Base-by-base conservation (phyloP, 2,888 invertebrate genomes). In the Mayetiola destructor region DNA sequence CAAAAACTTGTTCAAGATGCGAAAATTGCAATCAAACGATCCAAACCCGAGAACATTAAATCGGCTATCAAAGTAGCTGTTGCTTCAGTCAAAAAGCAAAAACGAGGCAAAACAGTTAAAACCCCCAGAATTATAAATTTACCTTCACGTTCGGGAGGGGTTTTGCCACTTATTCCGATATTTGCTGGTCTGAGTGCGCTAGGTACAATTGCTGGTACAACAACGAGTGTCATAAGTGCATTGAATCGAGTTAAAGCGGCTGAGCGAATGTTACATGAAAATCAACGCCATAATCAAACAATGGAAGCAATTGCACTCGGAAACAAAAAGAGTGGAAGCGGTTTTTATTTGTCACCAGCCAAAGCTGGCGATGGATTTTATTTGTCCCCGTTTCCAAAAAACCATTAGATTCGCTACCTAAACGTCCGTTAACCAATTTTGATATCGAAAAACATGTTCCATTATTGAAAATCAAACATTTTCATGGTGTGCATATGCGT, bases 301-400 rank as follows among this genome's bases (percentile, higher is more conserved):
- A 69, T 70, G 67, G 70, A 71, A 64, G 61, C 65, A 52, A 66
- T 68, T 37, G 67, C 65, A 27, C n/a, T n/a, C n/a, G n/a, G n/a
- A n/a, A n/a, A n/a, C n/a, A 39, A 39, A 16, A 16, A n/a, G n/a
- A n/a, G n/a, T 39, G 40, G 40, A 21, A 3, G n/a, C 5, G 40
- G 40, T 12, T 40, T 21, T 21, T 40, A 40, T 40, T 40, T 40
- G 21, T 23, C 12, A 2, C 8, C 21, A 3, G 2, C 10, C 10
- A 40, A 40, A n/a, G 23, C 10, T 1, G 67, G 69, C 6, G 67
- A 66, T 61, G 68, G 68, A 10, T 40, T 68, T 32, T 64, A 61
- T 61, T 57, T 69, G 4, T 64, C 20, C 20, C 65, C 66, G 53
- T 64, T 67, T 58, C 64, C 60, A 57, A 40, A 40, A 40, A 40